A percentile compares a stretch with the other conserved stretches of the same genome.
Evolutionary conservation across 2,113 vertebrate genomes (phyloP).

Genomic region (Otolemur garnettii): DNA sequence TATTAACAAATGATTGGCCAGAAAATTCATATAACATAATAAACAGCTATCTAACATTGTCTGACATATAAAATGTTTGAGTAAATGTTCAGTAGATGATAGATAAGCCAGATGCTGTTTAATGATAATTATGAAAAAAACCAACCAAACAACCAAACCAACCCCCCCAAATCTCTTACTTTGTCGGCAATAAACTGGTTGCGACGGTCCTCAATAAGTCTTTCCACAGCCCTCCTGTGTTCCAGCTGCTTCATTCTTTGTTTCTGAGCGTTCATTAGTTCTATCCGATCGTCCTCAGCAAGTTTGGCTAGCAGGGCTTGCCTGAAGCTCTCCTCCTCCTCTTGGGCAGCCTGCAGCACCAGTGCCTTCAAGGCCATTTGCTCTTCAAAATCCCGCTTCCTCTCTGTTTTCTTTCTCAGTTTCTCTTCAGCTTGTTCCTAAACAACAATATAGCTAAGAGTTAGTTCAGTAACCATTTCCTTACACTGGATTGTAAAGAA

Average conservation of each 20-base stretch:
- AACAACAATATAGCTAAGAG: constrained; percentile 29
- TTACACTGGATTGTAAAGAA: constrained; percentile 29
- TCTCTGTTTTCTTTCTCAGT: constrained; percentile 90
- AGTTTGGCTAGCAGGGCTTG: constrained; percentile 92
- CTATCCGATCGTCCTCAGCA: constrained; percentile 94
- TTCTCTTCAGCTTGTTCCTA: constrained; percentile 93
- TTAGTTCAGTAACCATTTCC: constrained; percentile 33
- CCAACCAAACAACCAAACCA: too few species aligned
- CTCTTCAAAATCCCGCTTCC: constrained; percentile 90
- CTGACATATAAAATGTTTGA: not conserved
- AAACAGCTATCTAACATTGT: not conserved
- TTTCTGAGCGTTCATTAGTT: constrained; percentile 95
- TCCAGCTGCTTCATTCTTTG: constrained; percentile 95
- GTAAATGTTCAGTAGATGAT: not conserved
- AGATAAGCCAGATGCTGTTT: not conserved
- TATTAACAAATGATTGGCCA: constrained; percentile 11
- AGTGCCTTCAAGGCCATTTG: constrained; percentile 92
- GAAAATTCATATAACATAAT: constrained; percentile 29
- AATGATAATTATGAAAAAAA: not conserved
- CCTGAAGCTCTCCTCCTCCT: constrained; percentile 92
- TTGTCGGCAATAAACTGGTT: constrained; percentile 90
- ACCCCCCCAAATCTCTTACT: constrained; percentile 84
- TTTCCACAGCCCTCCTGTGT: constrained; percentile 92
- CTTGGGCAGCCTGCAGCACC: constrained; percentile 86
- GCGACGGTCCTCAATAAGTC: constrained; percentile 91